Base-by-base conservation (phyloP, 1,140 invertebrate genomes). In the Meloidogyne chitwoodi region DNA sequence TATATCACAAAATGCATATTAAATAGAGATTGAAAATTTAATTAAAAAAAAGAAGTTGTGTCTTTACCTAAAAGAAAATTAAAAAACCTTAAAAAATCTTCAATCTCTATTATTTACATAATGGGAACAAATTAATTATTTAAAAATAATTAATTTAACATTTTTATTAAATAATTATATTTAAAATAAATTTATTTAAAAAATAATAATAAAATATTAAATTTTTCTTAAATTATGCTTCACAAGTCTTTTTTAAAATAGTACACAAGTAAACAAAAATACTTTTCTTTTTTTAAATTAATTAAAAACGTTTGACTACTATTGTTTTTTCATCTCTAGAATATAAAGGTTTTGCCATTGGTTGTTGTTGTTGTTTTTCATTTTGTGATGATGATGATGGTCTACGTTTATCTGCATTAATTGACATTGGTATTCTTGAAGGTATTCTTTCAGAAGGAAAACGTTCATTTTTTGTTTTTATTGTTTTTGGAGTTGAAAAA, bases 331-430 rank as follows among this genome's bases (percentile, higher is more conserved):
- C 71, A 38, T 64, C 71, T 24, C 56, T 61, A 16, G 71, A 44
- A 63, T 31, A 73, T 22, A 73, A 63, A 27, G 71, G 71, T 29
- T 73, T 56, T 41, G 71, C 56, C 71, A 64, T 24, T 4, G 71
- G 71, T 56, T 56, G 48, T n/a, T 4, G 12, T 4, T 56, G 71
- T 56, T 56, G 48, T n/a, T 4, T 56, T 56, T 56, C 48, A 56
- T 56, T 56, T 56, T 56, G 48, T n/a, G 12, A 14, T n/a, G 22
- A 11, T 34, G 48, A n/a, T n/a, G 22, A 16, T 34, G 29, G 22
- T n/a, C 22, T 24, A 26, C 38, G 4, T 72, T 11, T 19, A 34
- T 19, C 64, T 14, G 19, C 19, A 24, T 19, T 72, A 29, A 29
- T 29, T 24, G 41, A 31, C 34, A 34, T 64, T 75, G 56, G 34